phyloP scores from a whole-genome alignment of 2,888 invertebrate species.

The Hypercompe scribonia region DNA sequence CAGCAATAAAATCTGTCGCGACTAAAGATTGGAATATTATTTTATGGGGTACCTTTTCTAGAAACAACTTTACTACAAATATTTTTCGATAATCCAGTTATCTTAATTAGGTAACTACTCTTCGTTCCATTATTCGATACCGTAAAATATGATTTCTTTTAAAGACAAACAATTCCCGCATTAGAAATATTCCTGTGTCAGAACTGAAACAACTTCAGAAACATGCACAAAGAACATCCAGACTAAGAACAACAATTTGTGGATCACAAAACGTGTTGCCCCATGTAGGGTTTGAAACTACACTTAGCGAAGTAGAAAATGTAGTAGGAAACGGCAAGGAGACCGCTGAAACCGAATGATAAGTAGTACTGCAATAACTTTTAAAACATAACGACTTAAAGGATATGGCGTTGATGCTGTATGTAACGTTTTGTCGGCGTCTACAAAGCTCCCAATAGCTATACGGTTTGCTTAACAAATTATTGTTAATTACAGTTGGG shows the following conservation, averaged over 20 bases:
- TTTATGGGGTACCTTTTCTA: neutral
- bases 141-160: slow-evolving; percentile 5
- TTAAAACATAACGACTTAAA: slow-evolving; percentile 37
- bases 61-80: neutral
- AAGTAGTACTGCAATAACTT: slow-evolving; percentile 38
- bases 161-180: too few relatives aligned
- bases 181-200: too few relatives aligned
- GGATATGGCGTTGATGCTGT: neutral
- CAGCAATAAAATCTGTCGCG: neutral
- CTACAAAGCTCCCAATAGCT: slow-evolving; percentile 65
- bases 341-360: neutral
- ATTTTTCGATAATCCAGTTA: neutral
- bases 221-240: too few relatives aligned
- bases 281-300: too few relatives aligned
- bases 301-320: too few relatives aligned
- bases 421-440: slow-evolving; percentile 66
- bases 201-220: too few relatives aligned
- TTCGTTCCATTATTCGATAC: neutral
- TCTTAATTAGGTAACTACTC: neutral
- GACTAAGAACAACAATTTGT: too few relatives aligned
- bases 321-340: too few relatives aligned
- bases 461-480: slow-evolving; percentile 78
- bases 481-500: slow-evolving; percentile 76
- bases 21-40: neutral
- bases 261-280: too few relatives aligned